Evolutionary conservation across 2,888 invertebrate species (phyloP).

Genomic region (Masnerella sp.): DNA sequence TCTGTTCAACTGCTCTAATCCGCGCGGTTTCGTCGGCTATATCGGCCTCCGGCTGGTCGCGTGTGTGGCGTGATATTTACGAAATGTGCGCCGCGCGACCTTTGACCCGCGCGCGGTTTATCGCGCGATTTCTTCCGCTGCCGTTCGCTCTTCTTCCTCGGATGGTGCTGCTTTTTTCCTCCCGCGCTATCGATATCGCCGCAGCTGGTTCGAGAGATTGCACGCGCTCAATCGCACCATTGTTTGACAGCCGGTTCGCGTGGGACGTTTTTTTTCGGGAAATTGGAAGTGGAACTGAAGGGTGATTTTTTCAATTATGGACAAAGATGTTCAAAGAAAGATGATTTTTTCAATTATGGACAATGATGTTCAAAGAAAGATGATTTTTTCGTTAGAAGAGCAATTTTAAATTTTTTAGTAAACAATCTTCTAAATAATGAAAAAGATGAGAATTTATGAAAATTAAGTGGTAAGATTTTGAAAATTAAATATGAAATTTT

Average conservation of each 20-base stretch:
- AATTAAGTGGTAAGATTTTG: too few species aligned
- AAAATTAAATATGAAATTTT: too few species aligned
- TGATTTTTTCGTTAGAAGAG: too few species aligned
- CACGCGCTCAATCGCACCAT: slow-evolving; percentile 44
- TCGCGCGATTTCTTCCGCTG: slow-evolving; percentile 58
- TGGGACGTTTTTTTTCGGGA: too few species aligned
- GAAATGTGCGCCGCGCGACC: slow-evolving; percentile 41
- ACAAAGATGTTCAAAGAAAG: too few species aligned
- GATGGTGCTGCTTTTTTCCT: slow-evolving; percentile 10
- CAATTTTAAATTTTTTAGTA: too few species aligned
- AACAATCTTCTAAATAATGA: too few species aligned
- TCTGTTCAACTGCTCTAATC: slow-evolving; percentile 64
- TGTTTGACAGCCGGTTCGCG: slow-evolving; percentile 30
- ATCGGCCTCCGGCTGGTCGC: slow-evolving; percentile 63
- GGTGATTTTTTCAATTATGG: too few species aligned
- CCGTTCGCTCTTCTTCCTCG: slow-evolving; percentile 50
- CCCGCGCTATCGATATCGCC: slow-evolving; percentile 18
- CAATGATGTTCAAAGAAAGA: too few species aligned
- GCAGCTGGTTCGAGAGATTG: slow-evolving; percentile 35
- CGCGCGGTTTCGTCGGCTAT: slow-evolving; percentile 68
- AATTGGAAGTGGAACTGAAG: too few species aligned
- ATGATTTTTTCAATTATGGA: too few species aligned
- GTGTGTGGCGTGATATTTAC: slow-evolving; percentile 65
- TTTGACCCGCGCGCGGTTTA: slow-evolving; percentile 50
- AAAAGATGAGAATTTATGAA: too few species aligned